phyloP scores from a whole-genome alignment of 1,140 invertebrate genomes.

The Polypedilum pembai region DNA sequence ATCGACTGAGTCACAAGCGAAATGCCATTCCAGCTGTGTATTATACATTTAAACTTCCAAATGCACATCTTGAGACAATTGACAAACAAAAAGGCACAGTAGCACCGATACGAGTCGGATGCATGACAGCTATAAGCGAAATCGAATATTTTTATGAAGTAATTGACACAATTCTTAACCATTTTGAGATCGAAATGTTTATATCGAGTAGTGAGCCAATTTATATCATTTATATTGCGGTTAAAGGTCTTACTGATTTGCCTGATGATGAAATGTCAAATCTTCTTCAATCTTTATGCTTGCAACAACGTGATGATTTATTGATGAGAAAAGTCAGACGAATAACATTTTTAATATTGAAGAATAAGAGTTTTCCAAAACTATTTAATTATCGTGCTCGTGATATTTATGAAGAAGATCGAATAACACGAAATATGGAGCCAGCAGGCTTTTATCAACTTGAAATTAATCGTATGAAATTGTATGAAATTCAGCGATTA shows the following conservation, averaged over 20 bases:
- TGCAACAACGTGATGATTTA: slow-evolving; percentile 65
- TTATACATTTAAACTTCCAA: slow-evolving; percentile 90
- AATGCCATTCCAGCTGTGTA: slow-evolving; percentile 70
- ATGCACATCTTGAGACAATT: slow-evolving; percentile 75
- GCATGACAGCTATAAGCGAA: slow-evolving; percentile 83
- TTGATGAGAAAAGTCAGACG: slow-evolving; percentile 71
- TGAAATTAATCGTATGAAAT: slow-evolving; percentile 90
- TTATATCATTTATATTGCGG: slow-evolving; percentile 84
- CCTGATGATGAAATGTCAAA: slow-evolving; percentile 70
- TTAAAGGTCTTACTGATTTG: slow-evolving; percentile 68
- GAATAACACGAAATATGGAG: slow-evolving; percentile 93
- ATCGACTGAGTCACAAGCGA: slow-evolving; percentile 55
- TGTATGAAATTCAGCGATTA: slow-evolving; percentile 89
- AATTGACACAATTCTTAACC: slow-evolving; percentile 76
- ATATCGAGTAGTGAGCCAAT: slow-evolving; percentile 65
- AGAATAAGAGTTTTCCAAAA: slow-evolving; percentile 78
- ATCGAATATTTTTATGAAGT: slow-evolving; percentile 81
- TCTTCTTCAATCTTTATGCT: slow-evolving; percentile 76
- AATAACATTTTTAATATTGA: slow-evolving; percentile 87
- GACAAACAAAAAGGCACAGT: slow-evolving; percentile 32
- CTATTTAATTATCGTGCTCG: slow-evolving; percentile 88
- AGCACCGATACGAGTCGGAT: slow-evolving; percentile 64
- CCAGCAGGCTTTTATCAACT: slow-evolving; percentile 96
- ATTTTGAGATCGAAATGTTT: slow-evolving; percentile 71
- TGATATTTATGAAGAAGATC: slow-evolving; percentile 89